Evolutionary conservation across 2,797 vertebrate genomes (phyloP).

Genomic region (Cuculus canorus): DNA sequence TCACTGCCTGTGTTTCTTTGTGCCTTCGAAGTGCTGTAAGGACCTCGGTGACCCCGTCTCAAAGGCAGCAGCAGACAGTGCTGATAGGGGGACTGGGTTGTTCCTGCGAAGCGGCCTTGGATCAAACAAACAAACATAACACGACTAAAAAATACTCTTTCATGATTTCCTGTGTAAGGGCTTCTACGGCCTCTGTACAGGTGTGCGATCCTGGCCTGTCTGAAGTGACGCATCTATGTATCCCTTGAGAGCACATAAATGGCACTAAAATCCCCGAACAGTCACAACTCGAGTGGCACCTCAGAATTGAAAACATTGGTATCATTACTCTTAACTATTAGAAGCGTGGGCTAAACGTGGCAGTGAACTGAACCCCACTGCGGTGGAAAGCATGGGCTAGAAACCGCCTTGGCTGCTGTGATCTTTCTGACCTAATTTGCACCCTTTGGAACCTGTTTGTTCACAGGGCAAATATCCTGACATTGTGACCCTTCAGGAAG

Average conservation of each 20-base stretch:
- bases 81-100: fast-evolving
- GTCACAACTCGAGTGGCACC: not conserved
- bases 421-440: not conserved
- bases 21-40: not conserved
- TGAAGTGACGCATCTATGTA: not conserved
- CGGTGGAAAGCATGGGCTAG: not conserved
- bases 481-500: slow-evolving; percentile 80
- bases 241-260: not conserved
- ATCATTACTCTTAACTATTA: not conserved
- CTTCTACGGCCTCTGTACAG: not conserved
- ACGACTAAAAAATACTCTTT: not conserved
- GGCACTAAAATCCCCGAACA: not conserved
- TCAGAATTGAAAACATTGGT: not conserved
- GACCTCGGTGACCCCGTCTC: not conserved
- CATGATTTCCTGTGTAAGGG: not conserved
- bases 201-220: fast-evolving
- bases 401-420: not conserved
- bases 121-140: not conserved
- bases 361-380: not conserved
- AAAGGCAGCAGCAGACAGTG: too few species aligned
- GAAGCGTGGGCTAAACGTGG: not conserved
- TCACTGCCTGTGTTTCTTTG: not conserved
- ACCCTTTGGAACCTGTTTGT: not conserved
- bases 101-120: not conserved
- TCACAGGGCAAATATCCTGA: slow-evolving; percentile 85